These are phyloP conservation scores for Lophius americanus DNA, from an alignment of 2,797 vertebrate species.

Conservation along the genomic window DNA sequence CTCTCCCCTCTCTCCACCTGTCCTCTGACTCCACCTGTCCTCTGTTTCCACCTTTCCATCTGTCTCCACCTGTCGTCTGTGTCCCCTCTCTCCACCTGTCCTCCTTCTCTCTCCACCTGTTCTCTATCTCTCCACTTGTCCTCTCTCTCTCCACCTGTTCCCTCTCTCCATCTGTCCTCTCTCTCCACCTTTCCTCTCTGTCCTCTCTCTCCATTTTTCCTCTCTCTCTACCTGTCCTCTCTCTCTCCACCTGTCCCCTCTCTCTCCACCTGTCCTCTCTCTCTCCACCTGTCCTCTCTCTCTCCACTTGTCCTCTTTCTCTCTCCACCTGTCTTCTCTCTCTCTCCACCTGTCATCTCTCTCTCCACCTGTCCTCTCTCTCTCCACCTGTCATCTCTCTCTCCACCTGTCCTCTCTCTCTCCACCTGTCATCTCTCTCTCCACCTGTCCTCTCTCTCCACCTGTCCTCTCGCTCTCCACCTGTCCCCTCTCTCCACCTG, in stretches of 20 bases:
- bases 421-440: too few species aligned
- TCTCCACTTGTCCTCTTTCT: background rate
- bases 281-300: background rate
- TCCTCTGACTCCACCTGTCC: too few species aligned
- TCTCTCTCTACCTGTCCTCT: background rate
- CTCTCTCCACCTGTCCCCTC: too few species aligned
- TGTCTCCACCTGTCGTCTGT: too few species aligned
- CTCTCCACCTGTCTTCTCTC: slow-evolving; percentile 1
- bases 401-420: background rate
- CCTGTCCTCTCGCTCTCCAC: slow-evolving; percentile 1
- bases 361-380: background rate
- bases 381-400: background rate
- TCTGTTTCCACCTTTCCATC: too few species aligned
- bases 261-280: background rate
- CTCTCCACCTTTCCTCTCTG: background rate
- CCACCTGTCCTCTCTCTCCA: background rate
- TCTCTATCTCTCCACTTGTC: too few species aligned
- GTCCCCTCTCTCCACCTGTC: too few species aligned
- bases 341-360: background rate
- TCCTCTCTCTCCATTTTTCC: background rate
- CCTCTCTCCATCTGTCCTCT: background rate
- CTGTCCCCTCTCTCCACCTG: too few species aligned
- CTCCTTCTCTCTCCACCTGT: too few species aligned
- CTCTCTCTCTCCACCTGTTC: too few species aligned
- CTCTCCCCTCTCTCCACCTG: too few species aligned